Evolutionary conservation across 2,888 invertebrate genomes (phyloP).

Genomic region (Dasysyrphus albostriatus): DNA sequence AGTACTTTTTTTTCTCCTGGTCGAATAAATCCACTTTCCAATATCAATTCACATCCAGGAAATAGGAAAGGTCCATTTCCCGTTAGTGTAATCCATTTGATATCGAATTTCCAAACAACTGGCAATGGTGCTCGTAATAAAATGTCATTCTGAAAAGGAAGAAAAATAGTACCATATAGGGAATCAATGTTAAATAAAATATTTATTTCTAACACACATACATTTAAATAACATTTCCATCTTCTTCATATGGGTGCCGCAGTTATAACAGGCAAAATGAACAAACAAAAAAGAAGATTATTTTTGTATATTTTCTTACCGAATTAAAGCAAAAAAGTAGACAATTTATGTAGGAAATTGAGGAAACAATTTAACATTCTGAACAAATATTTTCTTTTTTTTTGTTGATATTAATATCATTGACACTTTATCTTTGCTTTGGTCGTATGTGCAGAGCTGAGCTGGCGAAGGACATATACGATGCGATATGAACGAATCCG

Average conservation of each 20-base stretch:
- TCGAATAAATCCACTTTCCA: constrained; percentile 7
- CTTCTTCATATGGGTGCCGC: not conserved
- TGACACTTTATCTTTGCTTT: constrained; percentile 28
- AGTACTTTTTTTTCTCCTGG: constrained; percentile 1
- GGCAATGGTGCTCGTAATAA: not conserved
- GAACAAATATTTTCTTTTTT: constrained; percentile 29
- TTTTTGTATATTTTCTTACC: not conserved
- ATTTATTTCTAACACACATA: constrained; percentile 1
- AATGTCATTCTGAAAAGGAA: not conserved
- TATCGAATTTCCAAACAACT: constrained; percentile 10
- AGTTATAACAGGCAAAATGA: not conserved
- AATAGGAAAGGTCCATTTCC: constrained; percentile 3
- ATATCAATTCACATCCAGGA: not conserved
- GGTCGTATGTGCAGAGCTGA: not conserved
- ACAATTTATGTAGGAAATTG: not conserved
- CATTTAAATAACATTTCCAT: not conserved
- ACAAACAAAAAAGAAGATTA: not conserved
- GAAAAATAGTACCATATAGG: not conserved
- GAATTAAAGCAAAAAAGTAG: not conserved
- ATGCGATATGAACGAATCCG: not conserved
- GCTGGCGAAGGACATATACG: not conserved
- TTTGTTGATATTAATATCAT: constrained; percentile 24
- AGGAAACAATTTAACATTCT: constrained; percentile 26
- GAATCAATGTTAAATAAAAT: constrained; percentile 34
- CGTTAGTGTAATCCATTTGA: constrained; percentile 18